phyloP scores from a whole-genome alignment of 1,140 invertebrate genomes.

The Diuraphis noxia region DNA sequence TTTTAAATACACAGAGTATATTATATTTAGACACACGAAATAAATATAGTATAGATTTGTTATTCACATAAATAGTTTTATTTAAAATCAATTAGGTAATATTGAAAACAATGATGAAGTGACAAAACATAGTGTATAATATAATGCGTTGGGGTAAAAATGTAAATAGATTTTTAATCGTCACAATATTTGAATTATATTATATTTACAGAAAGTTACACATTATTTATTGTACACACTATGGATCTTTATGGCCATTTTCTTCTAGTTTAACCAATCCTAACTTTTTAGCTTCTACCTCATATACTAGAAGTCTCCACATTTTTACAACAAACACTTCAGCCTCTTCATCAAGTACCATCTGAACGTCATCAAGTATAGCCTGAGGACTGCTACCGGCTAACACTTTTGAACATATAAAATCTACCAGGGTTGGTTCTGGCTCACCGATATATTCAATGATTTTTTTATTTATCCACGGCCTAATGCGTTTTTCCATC shows the following conservation, averaged over 20 bases:
- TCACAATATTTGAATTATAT: not conserved
- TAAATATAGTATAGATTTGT: not conserved
- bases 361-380: constrained; percentile 97
- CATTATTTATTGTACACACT: not conserved
- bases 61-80: not conserved
- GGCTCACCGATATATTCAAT: constrained; percentile 99
- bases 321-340: constrained; percentile 99
- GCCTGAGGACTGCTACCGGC: constrained; percentile 88
- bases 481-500: constrained; percentile 96
- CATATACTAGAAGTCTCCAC: constrained; percentile 98
- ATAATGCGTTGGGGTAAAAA: not conserved
- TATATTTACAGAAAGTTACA: not conserved
- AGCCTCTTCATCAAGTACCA: constrained; percentile 98
- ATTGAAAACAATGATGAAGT: not conserved
- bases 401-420: constrained; percentile 97
- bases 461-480: constrained; percentile 99
- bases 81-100: not conserved
- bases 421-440: constrained; percentile 96
- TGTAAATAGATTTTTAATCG: not conserved
- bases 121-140: not conserved
- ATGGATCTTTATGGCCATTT: constrained; percentile 51
- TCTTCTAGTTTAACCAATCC: constrained; percentile 71
- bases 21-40: not conserved
- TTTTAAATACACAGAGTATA: not conserved
- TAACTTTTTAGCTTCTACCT: constrained; percentile 97